phyloP scores from a whole-genome alignment of 1,140 invertebrate genomes.

The Antheraea mylitta region DNA sequence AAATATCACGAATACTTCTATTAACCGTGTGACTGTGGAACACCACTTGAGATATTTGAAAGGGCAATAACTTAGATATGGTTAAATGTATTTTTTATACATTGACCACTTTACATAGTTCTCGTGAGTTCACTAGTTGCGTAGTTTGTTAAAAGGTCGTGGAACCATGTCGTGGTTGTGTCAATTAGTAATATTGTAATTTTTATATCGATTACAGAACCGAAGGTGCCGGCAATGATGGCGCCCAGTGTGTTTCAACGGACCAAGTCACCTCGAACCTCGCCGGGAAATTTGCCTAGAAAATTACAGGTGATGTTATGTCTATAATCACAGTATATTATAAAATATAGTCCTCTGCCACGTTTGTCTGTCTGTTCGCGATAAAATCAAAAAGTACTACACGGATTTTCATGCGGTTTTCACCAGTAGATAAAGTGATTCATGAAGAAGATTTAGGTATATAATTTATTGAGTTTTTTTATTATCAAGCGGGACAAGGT shows the following conservation, averaged over 20 bases:
- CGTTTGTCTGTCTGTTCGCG: no score
- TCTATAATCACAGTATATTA: no score
- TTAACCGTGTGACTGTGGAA: not conserved
- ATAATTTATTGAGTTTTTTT: no score
- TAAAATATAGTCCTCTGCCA: no score
- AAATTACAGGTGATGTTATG: slow-evolving; percentile 65
- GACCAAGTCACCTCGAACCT: slow-evolving; percentile 70
- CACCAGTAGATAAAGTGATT: no score
- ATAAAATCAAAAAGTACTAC: no score
- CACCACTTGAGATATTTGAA: slow-evolving; percentile 1
- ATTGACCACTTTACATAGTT: slow-evolving; percentile 1
- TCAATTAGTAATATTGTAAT: not conserved
- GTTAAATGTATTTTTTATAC: not conserved
- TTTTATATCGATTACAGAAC: slow-evolving; percentile 44
- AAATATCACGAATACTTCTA: not conserved
- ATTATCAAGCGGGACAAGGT: no score
- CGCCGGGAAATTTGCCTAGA: slow-evolving; percentile 59
- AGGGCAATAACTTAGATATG: slow-evolving; percentile 2
- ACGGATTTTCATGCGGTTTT: no score
- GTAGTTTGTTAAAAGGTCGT: not conserved
- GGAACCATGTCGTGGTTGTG: not conserved
- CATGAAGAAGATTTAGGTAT: no score
- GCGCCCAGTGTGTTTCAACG: slow-evolving; percentile 75
- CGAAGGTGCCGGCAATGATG: slow-evolving; percentile 75
- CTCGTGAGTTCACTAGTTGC: not conserved